Conservation (phyloP, 2,888 invertebrate genomes). For the Melolontha melolontha region DNA sequence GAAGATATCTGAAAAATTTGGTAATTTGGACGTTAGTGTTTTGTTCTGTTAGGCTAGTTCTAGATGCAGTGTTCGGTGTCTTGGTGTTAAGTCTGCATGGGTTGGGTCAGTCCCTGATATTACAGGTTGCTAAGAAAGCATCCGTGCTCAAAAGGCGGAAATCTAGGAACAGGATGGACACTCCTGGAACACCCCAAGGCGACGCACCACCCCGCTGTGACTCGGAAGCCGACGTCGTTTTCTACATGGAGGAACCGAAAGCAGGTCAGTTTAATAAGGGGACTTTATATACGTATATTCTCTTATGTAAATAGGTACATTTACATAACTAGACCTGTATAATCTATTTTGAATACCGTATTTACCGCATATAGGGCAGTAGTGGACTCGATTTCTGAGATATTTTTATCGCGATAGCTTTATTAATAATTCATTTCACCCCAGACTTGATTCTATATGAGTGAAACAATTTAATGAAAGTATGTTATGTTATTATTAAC, state of each 20-base stretch:
- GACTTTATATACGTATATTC: background rate
- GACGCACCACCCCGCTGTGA: slow-evolving; percentile 64
- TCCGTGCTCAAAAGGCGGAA: slow-evolving; percentile 79
- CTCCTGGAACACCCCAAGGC: slow-evolving; percentile 57
- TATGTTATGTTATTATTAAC: no score
- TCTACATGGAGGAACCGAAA: slow-evolving; percentile 75
- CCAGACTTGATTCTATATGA: no score
- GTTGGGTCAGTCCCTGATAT: slow-evolving; percentile 76
- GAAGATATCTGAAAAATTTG: slow-evolving; percentile 1
- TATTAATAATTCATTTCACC: no score
- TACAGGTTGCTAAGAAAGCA: slow-evolving; percentile 80
- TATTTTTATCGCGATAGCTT: no score
- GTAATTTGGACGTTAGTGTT: slow-evolving; percentile 41
- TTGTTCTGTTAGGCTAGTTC: slow-evolving; percentile 57
- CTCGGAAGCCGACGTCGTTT: slow-evolving; percentile 74
- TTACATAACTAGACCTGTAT: background rate
- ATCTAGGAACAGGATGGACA: slow-evolving; percentile 76
- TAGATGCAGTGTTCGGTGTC: slow-evolving; percentile 65
- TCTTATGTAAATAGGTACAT: background rate
- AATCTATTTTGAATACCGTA: no score
- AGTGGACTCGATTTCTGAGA: no score
- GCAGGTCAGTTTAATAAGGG: slow-evolving; percentile 65
- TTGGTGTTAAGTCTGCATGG: slow-evolving; percentile 65
- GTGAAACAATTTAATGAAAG: no score
- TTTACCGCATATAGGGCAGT: no score